Conservation (phyloP, 1,140 invertebrate genomes). For the Pseudomyrmex flavicornis region DNA sequence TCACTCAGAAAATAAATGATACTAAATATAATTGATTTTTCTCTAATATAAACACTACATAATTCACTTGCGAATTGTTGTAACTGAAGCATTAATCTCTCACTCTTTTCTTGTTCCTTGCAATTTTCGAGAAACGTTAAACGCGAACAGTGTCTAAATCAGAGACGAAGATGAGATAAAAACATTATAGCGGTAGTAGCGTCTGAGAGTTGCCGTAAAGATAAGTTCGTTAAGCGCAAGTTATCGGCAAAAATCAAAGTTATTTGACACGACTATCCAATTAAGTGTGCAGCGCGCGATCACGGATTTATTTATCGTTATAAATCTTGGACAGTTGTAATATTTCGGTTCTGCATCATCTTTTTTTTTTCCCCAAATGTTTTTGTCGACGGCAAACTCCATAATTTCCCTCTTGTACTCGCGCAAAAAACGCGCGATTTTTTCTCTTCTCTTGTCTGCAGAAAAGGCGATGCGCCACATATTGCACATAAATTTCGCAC, state of each 20-base stretch:
- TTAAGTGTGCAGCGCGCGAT: conserved; percentile 54
- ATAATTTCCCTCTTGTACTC: conserved; percentile 36
- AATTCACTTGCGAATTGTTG: neutral
- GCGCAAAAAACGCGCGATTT: conserved; percentile 29
- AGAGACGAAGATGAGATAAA: conserved; percentile 18
- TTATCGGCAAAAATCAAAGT: conserved; percentile 53
- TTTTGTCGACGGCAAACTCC: conserved; percentile 55
- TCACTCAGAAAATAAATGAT: neutral
- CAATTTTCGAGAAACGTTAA: neutral
- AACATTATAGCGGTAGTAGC: conserved; percentile 45
- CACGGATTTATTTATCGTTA: conserved; percentile 67
- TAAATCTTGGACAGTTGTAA: conserved; percentile 70
- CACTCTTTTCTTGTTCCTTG: neutral
- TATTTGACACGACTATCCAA: conserved; percentile 66
- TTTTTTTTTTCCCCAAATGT: conserved; percentile 35
- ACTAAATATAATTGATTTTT: neutral
- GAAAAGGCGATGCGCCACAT: conserved; percentile 68
- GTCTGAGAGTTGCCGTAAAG: neutral
- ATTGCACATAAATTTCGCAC: conserved; percentile 76
- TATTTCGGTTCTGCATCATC: conserved; percentile 57
- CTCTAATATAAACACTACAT: neutral
- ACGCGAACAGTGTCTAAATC: conserved; percentile 26
- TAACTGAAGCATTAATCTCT: conserved; percentile 7
- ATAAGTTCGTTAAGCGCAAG: conserved; percentile 47
- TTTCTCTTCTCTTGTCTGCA: neutral